phyloP scores from a whole-genome alignment of 2,888 invertebrate genomes.

The Agrochola litura region DNA sequence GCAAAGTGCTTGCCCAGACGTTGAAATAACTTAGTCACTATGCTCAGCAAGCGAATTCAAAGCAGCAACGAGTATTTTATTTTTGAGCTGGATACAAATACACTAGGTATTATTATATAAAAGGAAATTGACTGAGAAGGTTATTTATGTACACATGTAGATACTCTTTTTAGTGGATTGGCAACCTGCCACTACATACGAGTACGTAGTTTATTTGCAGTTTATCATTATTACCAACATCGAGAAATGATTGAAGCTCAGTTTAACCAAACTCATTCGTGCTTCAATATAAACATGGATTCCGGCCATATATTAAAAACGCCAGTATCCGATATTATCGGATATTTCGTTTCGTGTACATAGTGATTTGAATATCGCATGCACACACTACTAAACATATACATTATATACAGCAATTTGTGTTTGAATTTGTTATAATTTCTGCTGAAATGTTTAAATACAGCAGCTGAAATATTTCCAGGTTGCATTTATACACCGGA shows the following conservation, averaged over 20 bases:
- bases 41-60: background rate
- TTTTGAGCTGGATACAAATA: background rate
- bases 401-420: conserved; percentile 5
- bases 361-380: conserved; percentile 7
- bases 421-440: conserved; percentile 35
- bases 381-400: background rate
- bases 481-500: conserved; percentile 21
- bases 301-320: background rate
- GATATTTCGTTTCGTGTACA: conserved; percentile 14
- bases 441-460: conserved; percentile 9
- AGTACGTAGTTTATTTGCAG: conserved; percentile 15
- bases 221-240: conserved; percentile 30
- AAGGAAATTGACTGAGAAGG: background rate
- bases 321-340: conserved; percentile 1
- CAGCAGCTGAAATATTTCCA: conserved; percentile 2
- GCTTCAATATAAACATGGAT: conserved; percentile 1
- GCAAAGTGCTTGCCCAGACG: background rate
- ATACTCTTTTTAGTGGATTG: background rate
- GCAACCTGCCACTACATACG: conserved; percentile 12
- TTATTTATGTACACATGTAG: conserved; percentile 9
- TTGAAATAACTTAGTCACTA: background rate
- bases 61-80: background rate
- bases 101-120: background rate
- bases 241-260: conserved; percentile 12
- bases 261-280: background rate